Percentiles rank a stretch among this genome's conserved stretches.
Conservation (phyloP, 2,797 vertebrate species). For the Carduelis carduelis region DNA sequence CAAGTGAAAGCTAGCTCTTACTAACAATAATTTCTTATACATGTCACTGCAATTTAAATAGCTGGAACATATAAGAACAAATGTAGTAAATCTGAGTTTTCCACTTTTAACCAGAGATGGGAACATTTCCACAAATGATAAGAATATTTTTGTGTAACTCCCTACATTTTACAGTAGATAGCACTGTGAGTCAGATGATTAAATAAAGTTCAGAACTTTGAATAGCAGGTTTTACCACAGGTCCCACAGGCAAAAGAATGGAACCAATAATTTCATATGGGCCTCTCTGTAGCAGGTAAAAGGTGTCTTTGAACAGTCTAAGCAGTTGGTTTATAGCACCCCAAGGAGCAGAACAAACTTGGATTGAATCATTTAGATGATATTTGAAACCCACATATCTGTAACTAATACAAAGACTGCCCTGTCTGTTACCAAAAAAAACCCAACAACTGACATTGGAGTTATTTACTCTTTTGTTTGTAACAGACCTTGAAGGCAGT, state of each 20-base stretch:
- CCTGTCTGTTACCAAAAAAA: background rate
- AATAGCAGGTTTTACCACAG: background rate
- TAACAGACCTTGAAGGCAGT: background rate
- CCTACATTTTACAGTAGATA: constrained; percentile 35
- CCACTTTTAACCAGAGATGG: background rate
- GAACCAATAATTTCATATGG: background rate
- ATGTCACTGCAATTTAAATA: background rate
- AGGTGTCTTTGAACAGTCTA: background rate
- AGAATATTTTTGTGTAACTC: constrained; percentile 11
- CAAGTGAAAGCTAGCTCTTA: background rate
- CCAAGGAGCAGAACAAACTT: background rate
- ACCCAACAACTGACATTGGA: background rate
- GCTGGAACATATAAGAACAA: background rate
- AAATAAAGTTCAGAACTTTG: background rate
- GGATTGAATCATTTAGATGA: background rate
- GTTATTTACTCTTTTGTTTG: background rate
- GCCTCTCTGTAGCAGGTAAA: background rate
- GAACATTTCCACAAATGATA: background rate
- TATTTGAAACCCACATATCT: background rate
- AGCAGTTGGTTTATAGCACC: background rate
- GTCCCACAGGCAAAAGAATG: background rate
- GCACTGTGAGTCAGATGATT: constrained; percentile 45
- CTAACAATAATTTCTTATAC: background rate
- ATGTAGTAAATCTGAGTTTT: background rate
- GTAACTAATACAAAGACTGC: background rate